Percentiles rank a stretch among this genome's conserved stretches.
phyloP scores from a whole-genome alignment of 2,888 invertebrate species.

The Coronaproctus castanopsis region DNA sequence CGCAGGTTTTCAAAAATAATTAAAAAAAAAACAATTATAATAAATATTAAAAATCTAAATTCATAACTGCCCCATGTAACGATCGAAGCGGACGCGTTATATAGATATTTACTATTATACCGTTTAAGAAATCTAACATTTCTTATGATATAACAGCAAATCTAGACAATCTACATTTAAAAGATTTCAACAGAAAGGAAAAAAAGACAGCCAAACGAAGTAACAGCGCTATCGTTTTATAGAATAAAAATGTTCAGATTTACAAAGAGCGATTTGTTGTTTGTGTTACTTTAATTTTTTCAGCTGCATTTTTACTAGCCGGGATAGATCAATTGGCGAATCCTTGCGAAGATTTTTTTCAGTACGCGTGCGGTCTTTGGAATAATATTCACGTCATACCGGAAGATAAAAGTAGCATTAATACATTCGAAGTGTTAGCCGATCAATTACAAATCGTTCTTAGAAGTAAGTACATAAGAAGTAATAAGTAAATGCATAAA shows the following conservation, averaged over 20 bases:
- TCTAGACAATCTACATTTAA: neutral
- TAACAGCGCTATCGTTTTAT: neutral
- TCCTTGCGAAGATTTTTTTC: slow-evolving; percentile 68
- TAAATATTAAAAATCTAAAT: too few relatives aligned
- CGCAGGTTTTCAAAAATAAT: too few relatives aligned
- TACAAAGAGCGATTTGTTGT: neutral
- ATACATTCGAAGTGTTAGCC: slow-evolving; percentile 66
- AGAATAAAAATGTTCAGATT: neutral
- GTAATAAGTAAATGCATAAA: too few relatives aligned
- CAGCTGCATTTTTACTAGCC: slow-evolving; percentile 55
- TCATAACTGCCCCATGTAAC: too few relatives aligned
- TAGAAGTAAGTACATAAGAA: slow-evolving; percentile 32
- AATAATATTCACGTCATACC: slow-evolving; percentile 68
- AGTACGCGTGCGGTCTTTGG: slow-evolving; percentile 74
- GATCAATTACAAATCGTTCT: slow-evolving; percentile 63
- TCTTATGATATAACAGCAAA: too few relatives aligned
- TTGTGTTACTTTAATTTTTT: slow-evolving; percentile 9
- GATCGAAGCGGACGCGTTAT: too few relatives aligned
- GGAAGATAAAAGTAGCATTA: slow-evolving; percentile 60
- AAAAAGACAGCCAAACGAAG: too few relatives aligned
- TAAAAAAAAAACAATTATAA: too few relatives aligned
- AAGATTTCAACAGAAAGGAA: neutral
- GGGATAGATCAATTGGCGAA: slow-evolving; percentile 58
- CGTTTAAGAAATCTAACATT: too few relatives aligned
- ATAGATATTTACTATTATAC: too few relatives aligned